Conservation (phyloP, 2,888 invertebrate genomes). For the Drosophila stalkeri region DNA sequence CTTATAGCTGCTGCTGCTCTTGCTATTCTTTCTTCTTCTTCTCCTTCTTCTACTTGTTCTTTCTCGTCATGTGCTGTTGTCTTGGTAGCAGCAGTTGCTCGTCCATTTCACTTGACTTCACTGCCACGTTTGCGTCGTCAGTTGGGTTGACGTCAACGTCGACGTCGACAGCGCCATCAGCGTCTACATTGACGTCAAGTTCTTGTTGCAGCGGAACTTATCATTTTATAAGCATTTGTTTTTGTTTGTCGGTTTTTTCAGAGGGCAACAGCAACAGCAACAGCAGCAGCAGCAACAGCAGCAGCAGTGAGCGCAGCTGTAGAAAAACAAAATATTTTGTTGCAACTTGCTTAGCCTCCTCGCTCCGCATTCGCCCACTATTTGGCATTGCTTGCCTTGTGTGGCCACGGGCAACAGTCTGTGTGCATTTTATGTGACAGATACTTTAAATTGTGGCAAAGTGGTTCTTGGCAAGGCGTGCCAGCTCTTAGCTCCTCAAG, state of each 20-base stretch:
- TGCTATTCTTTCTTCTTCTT: neutral
- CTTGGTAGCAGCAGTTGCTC: conserved; percentile 32
- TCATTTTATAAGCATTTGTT: conserved; percentile 75
- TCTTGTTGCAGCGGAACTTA: conserved; percentile 60
- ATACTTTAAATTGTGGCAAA: conserved; percentile 76
- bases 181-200: conserved; percentile 18
- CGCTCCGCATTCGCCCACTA: neutral
- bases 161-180: conserved; percentile 10
- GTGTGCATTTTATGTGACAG: conserved; percentile 71
- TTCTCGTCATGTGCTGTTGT: conserved; percentile 15
- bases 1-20: conserved; percentile 11
- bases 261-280: conserved; percentile 37
- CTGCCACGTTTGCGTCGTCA: conserved; percentile 53
- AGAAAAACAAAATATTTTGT: conserved; percentile 73
- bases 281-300: conserved; percentile 27
- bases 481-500: conserved; percentile 12
- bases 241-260: conserved; percentile 50
- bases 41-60: neutral
- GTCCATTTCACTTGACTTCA: conserved; percentile 75
- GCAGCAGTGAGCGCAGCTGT: conserved; percentile 31
- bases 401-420: conserved; percentile 43
- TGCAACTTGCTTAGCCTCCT: conserved; percentile 62
- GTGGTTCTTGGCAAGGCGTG: conserved; percentile 59
- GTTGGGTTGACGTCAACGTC: conserved; percentile 7
- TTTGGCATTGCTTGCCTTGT: neutral